A percentile compares a stretch with the other conserved stretches of the same genome.
Conservation (phyloP, 2,888 invertebrate genomes). For the Pecten maximus region DNA sequence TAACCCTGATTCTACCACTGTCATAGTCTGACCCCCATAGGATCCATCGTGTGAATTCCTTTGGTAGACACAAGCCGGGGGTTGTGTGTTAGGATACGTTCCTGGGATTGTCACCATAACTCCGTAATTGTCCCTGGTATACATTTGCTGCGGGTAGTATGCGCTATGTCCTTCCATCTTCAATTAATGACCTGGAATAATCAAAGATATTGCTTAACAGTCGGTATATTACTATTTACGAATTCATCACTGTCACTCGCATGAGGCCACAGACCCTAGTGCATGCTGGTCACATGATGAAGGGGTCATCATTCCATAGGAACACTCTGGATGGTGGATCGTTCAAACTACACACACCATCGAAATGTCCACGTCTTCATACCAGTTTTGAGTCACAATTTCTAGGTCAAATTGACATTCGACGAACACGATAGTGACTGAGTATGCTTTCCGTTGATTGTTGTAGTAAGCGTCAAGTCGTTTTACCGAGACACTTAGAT, state of each 20-base stretch:
- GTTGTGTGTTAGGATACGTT: conserved; percentile 56
- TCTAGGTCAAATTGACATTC: conserved; percentile 28
- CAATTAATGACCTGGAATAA: conserved; percentile 54
- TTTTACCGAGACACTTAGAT: conserved; percentile 22
- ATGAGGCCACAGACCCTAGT: conserved; percentile 40
- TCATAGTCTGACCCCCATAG: conserved; percentile 76
- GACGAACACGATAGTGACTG: conserved; percentile 23
- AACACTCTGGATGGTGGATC: background rate
- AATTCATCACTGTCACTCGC: conserved; percentile 53
- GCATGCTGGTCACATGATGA: conserved; percentile 49
- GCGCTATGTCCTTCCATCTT: conserved; percentile 73
- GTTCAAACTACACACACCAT: conserved; percentile 29
- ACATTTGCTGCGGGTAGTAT: conserved; percentile 70
- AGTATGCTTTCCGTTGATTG: conserved; percentile 9
- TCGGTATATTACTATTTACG: conserved; percentile 51
- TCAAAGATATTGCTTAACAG: conserved; percentile 51
- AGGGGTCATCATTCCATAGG: background rate
- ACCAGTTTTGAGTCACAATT: conserved; percentile 1
- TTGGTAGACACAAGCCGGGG: conserved; percentile 72
- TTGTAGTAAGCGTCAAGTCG: conserved; percentile 6
- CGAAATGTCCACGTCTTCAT: background rate
- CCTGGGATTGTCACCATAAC: conserved; percentile 51
- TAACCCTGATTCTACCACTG: conserved; percentile 75
- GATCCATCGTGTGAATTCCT: conserved; percentile 62
- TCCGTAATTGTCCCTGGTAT: conserved; percentile 67